Evolutionary conservation across 2,797 vertebrate genomes (phyloP).

Genomic region (Natrix natrix): DNA sequence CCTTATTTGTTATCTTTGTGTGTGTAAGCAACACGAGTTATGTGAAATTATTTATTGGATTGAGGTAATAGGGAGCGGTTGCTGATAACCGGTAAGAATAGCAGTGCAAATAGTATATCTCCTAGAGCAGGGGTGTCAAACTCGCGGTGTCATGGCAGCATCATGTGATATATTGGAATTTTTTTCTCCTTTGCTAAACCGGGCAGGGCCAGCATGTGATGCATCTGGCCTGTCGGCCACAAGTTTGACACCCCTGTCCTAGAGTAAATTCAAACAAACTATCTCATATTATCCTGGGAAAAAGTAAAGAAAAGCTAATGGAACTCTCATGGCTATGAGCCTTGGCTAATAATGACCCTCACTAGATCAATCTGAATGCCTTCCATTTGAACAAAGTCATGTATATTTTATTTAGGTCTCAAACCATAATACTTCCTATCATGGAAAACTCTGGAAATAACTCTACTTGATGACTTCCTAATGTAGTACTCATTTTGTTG

Average conservation of each 20-base stretch:
- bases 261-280: neutral
- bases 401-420: neutral
- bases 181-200: too few relatives aligned
- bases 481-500: neutral
- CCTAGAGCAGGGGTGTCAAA: neutral
- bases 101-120: neutral
- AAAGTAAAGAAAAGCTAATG: neutral
- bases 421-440: neutral
- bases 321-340: neutral
- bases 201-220: too few relatives aligned
- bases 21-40: neutral
- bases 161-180: too few relatives aligned
- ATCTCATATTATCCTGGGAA: neutral
- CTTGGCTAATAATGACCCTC: neutral
- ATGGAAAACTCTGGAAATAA: neutral
- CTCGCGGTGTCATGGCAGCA: accelerated
- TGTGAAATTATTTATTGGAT: neutral
- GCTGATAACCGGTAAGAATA: neutral
- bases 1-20: neutral
- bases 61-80: neutral
- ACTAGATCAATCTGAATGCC: neutral
- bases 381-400: neutral
- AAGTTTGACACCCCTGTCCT: neutral
- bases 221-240: too few relatives aligned
- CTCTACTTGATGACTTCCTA: neutral